phyloP scores from a whole-genome alignment of 37 sponge, comb jelly and placozoan genomes.

The Cladorhizidae sp. region DNA sequence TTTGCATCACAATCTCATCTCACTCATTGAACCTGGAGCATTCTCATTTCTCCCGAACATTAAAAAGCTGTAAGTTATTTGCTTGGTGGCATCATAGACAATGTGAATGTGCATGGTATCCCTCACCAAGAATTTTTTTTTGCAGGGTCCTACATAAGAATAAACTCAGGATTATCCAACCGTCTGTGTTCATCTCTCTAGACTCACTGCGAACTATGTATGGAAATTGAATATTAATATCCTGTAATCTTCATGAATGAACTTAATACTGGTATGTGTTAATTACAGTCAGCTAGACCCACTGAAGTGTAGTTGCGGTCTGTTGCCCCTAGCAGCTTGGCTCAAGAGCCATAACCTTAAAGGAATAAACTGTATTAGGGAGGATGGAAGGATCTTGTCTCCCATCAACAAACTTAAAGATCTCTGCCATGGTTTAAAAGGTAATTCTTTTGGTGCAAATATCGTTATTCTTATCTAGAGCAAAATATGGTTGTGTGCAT shows the following conservation, averaged over 20 bases:
- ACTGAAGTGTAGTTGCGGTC: conserved; percentile 4
- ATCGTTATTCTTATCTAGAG: no score
- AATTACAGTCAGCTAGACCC: conserved; percentile 10
- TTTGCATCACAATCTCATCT: conserved; percentile 13
- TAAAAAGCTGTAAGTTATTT: conserved; percentile 11
- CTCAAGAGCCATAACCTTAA: conserved; percentile 7
- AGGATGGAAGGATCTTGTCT: neutral
- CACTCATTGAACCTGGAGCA: conserved; percentile 18
- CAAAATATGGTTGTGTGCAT: no score
- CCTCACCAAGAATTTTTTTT: neutral
- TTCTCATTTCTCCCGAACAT: neutral
- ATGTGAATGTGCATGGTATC: no score
- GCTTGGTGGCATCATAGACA: neutral
- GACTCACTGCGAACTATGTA: conserved; percentile 26
- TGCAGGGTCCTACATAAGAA: conserved; percentile 14
- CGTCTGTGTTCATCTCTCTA: neutral
- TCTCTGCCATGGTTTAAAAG: neutral
- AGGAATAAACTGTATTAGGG: conserved; percentile 6
- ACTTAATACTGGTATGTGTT: neutral
- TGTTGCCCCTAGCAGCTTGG: conserved; percentile 14
- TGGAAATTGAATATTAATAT: neutral
- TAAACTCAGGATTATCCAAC: neutral
- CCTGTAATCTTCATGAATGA: neutral
- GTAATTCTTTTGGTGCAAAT: no score
- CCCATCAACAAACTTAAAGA: neutral